Conservation (phyloP, 1,140 invertebrate species). For the Apis florea region DNA sequence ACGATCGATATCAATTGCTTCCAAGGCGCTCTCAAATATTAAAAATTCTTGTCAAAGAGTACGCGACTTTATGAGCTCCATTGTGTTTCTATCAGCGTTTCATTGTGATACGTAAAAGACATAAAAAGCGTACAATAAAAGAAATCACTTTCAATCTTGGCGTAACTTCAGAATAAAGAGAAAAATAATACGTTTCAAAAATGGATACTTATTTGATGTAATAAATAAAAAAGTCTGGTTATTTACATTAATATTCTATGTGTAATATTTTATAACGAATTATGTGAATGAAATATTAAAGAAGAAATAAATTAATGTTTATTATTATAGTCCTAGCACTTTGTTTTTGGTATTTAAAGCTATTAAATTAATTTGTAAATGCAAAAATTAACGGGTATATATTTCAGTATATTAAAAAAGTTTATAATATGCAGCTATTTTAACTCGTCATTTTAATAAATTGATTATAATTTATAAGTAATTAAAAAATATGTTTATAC, state of each 20-base stretch:
- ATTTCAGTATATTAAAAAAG: too few relatives aligned
- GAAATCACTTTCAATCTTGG: neutral
- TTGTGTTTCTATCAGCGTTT: neutral
- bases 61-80: conserved; percentile 17
- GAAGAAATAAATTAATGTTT: too few relatives aligned
- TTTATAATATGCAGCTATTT: too few relatives aligned
- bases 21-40: conserved; percentile 20
- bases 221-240: neutral
- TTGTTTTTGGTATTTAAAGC: too few relatives aligned
- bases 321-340: too few relatives aligned
- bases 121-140: neutral
- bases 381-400: too few relatives aligned
- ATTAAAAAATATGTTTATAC: too few relatives aligned
- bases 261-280: too few relatives aligned
- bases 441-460: too few relatives aligned
- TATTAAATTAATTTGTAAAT: too few relatives aligned
- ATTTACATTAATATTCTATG: neutral
- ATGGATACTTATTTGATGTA: neutral
- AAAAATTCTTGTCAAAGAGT: conserved; percentile 27
- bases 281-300: too few relatives aligned
- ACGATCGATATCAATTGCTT: conserved; percentile 19
- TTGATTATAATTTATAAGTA: too few relatives aligned
- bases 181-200: neutral
- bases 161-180: neutral
- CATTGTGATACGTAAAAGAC: neutral